Evolutionary conservation across 2,113 vertebrate genomes (phyloP), one percentile per base, ranked within the genome.

Genomic region (Microtus ochrogaster): DNA sequence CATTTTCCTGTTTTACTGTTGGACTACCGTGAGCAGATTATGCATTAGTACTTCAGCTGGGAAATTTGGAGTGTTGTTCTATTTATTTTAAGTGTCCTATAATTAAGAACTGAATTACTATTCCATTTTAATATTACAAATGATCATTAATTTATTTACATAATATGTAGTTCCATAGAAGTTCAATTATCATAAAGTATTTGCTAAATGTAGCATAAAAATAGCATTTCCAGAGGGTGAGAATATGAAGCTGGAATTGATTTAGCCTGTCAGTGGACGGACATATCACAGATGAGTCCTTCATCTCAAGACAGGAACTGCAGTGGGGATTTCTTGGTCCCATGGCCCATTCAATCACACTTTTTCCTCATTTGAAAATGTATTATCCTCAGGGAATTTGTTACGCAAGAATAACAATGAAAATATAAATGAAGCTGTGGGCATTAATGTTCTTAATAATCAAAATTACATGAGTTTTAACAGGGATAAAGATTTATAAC

Each of bases 141-240:
- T 98, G 96, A 98, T 98, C 98, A 98, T 98, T 98, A 98, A 98
- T 98, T 90, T 97, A 98, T 98, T 98, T 98, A 97, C 97, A 98
- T 98, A 98, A 98, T 98, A 97, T 96, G 97, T 98, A 95, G 95
- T 98, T 98, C 98, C 97, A 97, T 97, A 98, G 95, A 97, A 97
- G 97, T 97, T 98, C 97, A 97, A 89, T 98, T 98, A 98, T 98
- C 97, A 98, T 93, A 98, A 95, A 93, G 92, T 95, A 98, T 98
- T 98, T 98, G 98, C 96, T 99, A 98, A 98, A 98, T 98, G 98
- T 98, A 98, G 97, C 98, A 94, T 98, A 98, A 97, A 98, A 99
- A 97, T 95, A 98, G 95, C 86, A 55, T 96, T 98, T 98, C 97
- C 95, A 94, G 90, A 61, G 76, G 98, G 68, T 66, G 52, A 86